Base-by-base conservation (phyloP, 2,113 vertebrate species). In the Colistium nudipinnis region DNA sequence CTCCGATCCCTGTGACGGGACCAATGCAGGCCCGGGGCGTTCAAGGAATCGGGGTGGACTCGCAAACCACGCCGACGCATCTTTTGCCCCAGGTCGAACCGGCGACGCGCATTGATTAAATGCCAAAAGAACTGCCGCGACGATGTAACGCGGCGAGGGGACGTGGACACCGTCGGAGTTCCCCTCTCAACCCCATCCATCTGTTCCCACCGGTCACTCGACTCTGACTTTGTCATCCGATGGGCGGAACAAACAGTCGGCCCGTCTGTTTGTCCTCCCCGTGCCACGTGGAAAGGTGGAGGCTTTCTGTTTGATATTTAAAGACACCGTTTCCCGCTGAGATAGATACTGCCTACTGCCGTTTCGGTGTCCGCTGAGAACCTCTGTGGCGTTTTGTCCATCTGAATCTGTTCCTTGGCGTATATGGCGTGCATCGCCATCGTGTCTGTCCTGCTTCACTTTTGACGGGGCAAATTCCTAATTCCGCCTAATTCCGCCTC, bases 151-250 rank as follows among this genome's bases (percentile, higher is more conserved):
- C 43, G 24, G 48, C 22, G 22, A 78, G 62, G n/a, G 45, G 60
- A 84, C 14, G 19, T 51, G 38, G 60, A 65, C 64, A 14, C 41
- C 41, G 73, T 76, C 66, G 55, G 76, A 73, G 78, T 79, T 80
- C 74, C 84, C 84, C 80, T 76, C 71, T 69, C 86, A 84, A 81
- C 74, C 76, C 24, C 5, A 73, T 88, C 88, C 89, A 91, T 91
- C 92, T 91, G 87, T 76, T 89, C 87, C 75, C 75, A 85, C 73
- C 39, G 81, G 81, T 85, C 87, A 82, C 76, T 87, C 71, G 79
- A 82, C 68, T 87, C 80, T 69, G 70, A 71, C 74, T 76, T n/a
- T 82, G 85, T 85, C 74, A 85, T 88, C 83, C 69, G 76, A 54
- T 38, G 54, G 56, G 38, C 70, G 54, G 70, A 63, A 70, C 60